Base-by-base conservation (phyloP, 2,113 vertebrate species). In the Cardinalis cardinalis region DNA sequence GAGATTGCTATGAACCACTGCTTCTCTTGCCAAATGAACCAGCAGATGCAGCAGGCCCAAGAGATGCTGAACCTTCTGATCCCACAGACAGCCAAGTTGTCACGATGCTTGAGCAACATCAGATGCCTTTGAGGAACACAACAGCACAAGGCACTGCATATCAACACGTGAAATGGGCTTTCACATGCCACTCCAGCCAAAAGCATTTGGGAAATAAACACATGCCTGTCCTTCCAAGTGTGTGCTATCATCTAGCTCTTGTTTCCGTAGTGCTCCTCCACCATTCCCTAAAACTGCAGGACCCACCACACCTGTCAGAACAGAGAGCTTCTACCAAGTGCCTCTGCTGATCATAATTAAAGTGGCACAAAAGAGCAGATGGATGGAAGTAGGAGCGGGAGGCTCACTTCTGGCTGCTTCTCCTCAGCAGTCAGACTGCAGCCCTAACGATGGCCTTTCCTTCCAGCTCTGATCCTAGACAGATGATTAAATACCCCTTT, bases 31-130 rank as follows among this genome's bases (percentile, higher is more conserved):
- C 87, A 95, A 96, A 91, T 16, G 78, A 95, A 90, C 93, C 81
- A 82, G 93, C 89, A 95, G 90, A 92, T 93, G 92, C 44, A 79
- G 68, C 52, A 73, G 68, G 71, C 93, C 90, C 93, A 63, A 44
- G 95, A 92, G 95, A 95, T 90, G 89, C 78, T 44, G 84, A 94
- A 90, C 87, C 81, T 82, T 88, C 92, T 93, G 95, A 96, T 91
- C 56, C 84, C 74, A 58, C 82, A 85, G 81, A 95, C 89, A 94
- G 91, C 24, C 72, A 85, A 87, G 44, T 71, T 92, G 92, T 88
- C 90, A 55, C 2, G 40, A 91, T 68, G 81, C 84, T 91, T 92
- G 78, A 60, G 87, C 60, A 89, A 75, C 84, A 90, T 87, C 87
- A 79, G 84, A 70, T 56, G 77, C 75, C 94, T 92, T 60, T 91